A percentile compares a stretch with the other conserved stretches of the same genome.
Evolutionary conservation across 2,113 vertebrate species (phyloP).

Genomic region (Hippoglossus stenolepis): DNA sequence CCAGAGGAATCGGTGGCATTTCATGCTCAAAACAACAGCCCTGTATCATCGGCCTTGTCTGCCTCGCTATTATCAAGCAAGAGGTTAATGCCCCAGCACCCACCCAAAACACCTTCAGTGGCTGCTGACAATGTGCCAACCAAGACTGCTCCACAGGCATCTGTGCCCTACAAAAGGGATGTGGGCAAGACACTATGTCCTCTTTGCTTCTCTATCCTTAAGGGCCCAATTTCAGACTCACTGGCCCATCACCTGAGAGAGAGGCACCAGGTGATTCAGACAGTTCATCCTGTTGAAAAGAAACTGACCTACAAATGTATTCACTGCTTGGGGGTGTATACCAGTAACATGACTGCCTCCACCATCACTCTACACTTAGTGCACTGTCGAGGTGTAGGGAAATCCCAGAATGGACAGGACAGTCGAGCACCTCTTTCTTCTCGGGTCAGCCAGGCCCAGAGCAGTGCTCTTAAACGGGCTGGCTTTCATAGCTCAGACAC

Average conservation of each 20-base stretch:
- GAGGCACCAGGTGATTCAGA: slow-evolving; percentile 97
- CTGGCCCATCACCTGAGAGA: slow-evolving; percentile 96
- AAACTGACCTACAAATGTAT: slow-evolving; percentile 99
- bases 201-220: slow-evolving; percentile 97
- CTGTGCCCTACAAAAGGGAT: slow-evolving; percentile 97
- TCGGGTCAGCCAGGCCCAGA: slow-evolving; percentile 85
- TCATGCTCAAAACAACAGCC: slow-evolving; percentile 89
- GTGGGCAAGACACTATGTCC: slow-evolving; percentile 98
- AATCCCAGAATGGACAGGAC: slow-evolving; percentile 95
- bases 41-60: slow-evolving; percentile 77
- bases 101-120: slow-evolving; percentile 84
- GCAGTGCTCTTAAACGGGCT: slow-evolving; percentile 86
- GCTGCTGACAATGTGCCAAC: slow-evolving; percentile 81
- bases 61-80: slow-evolving; percentile 83
- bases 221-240: slow-evolving; percentile 97
- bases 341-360: slow-evolving; percentile 99
- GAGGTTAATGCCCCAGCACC: slow-evolving; percentile 80
- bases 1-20: slow-evolving; percentile 96
- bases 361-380: slow-evolving; percentile 97
- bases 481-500: slow-evolving; percentile 86
- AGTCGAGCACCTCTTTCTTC: slow-evolving; percentile 85
- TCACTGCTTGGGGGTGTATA: slow-evolving; percentile 97
- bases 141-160: slow-evolving; percentile 89
- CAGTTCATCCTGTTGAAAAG: slow-evolving; percentile 97
- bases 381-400: slow-evolving; percentile 96